phyloP scores from a whole-genome alignment of 2,797 vertebrate species.

The Leptodactylus fallax region DNA sequence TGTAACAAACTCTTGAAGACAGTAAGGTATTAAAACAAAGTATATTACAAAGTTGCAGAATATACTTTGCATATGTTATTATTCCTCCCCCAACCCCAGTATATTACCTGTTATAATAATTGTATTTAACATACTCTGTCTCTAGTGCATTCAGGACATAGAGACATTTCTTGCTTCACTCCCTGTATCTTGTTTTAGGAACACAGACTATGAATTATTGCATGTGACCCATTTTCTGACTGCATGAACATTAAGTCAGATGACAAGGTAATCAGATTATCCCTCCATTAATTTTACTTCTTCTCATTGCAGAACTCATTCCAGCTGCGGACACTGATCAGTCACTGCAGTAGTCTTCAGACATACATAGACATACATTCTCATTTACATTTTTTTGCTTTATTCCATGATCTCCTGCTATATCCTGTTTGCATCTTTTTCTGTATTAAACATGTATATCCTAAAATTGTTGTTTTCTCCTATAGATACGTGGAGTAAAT shows the following conservation, averaged over 20 bases:
- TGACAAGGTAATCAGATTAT: slow-evolving; percentile 12
- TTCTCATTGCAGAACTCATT: background rate
- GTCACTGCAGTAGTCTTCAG: background rate
- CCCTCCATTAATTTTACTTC: slow-evolving; percentile 15
- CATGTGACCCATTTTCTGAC: slow-evolving; percentile 46
- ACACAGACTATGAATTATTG: slow-evolving; percentile 7
- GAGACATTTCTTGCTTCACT: background rate
- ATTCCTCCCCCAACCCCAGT: too few species aligned
- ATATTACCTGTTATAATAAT: too few species aligned
- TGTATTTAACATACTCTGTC: too few species aligned
- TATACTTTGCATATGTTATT: too few species aligned
- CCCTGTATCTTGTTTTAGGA: background rate
- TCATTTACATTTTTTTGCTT: slow-evolving; percentile 2
- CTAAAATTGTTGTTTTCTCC: background rate
- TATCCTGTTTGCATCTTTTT: background rate
- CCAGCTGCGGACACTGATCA: background rate
- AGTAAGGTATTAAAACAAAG: too few species aligned
- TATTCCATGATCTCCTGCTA: background rate
- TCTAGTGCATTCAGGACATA: background rate
- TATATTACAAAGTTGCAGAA: too few species aligned
- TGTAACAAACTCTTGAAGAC: background rate
- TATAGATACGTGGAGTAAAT: background rate
- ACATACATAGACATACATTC: background rate
- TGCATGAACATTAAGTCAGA: slow-evolving; percentile 6
- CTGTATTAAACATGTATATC: slow-evolving; percentile 1